These are phyloP conservation scores for Agrilus mali DNA, from an alignment of 2,888 invertebrate species.

Conservation along the genomic window DNA sequence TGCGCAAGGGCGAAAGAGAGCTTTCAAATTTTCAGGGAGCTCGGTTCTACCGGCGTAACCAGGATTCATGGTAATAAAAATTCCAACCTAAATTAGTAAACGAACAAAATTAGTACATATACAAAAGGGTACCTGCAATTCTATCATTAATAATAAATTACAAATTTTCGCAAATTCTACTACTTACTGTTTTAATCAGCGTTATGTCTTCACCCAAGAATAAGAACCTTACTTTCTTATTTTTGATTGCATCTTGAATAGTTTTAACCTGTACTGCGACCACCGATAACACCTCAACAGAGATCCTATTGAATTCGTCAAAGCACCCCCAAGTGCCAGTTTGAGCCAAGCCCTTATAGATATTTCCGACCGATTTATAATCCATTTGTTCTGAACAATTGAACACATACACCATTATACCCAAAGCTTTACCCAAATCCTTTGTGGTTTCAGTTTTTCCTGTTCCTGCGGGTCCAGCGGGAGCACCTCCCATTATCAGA, in stretches of 20 bases:
- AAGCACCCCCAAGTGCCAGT: slow-evolving; percentile 97
- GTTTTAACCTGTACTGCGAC: slow-evolving; percentile 88
- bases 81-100: slow-evolving; percentile 43
- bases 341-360: slow-evolving; percentile 91
- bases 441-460: slow-evolving; percentile 97
- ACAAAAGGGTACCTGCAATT: too few relatives aligned
- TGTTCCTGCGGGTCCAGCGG: slow-evolving; percentile 90
- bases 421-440: slow-evolving; percentile 84
- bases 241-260: slow-evolving; percentile 77
- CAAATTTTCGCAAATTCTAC: not conserved
- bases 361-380: slow-evolving; percentile 88
- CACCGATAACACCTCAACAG: slow-evolving; percentile 89
- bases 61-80: slow-evolving; percentile 96
- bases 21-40: slow-evolving; percentile 69
- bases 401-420: slow-evolving; percentile 96
- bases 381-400: slow-evolving; percentile 97
- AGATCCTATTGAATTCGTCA: slow-evolving; percentile 91
- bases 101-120: too few relatives aligned
- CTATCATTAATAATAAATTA: too few relatives aligned
- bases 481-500: slow-evolving; percentile 93
- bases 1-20: slow-evolving; percentile 76
- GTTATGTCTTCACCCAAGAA: slow-evolving; percentile 75
- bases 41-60: slow-evolving; percentile 89
- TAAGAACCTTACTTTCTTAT: slow-evolving; percentile 64
- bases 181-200: slow-evolving; percentile 50